Evolutionary conservation across 2,888 invertebrate species (phyloP).

Genomic region (Melipona beecheii): DNA sequence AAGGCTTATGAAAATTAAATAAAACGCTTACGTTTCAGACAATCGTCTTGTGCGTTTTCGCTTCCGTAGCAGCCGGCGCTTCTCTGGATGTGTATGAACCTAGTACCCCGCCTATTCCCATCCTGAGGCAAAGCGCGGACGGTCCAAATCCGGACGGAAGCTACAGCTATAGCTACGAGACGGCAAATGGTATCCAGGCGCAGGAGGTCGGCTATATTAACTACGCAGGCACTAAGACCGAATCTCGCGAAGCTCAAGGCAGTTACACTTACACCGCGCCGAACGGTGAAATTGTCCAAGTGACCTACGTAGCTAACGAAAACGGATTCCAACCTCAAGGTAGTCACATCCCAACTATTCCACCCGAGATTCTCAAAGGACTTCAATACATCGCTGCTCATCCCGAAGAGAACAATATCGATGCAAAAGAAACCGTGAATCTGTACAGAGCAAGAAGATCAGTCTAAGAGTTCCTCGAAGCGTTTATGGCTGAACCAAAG

Average conservation of each 20-base stretch:
- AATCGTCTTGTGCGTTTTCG: constrained; percentile 60
- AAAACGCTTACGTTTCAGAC: constrained; percentile 41
- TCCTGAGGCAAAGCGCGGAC: constrained; percentile 77
- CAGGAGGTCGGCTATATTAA: constrained; percentile 85
- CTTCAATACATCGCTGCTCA: constrained; percentile 81
- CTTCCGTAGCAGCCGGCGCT: constrained; percentile 66
- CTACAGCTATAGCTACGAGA: constrained; percentile 83
- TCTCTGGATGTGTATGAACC: constrained; percentile 60
- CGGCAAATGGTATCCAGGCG: constrained; percentile 84
- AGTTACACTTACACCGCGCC: constrained; percentile 86
- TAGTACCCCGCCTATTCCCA: constrained; percentile 72
- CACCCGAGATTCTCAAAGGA: constrained; percentile 81
- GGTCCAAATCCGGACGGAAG: constrained; percentile 82
- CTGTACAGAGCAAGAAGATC: constrained; percentile 1
- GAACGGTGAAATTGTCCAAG: constrained; percentile 87
- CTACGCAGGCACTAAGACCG: constrained; percentile 86
- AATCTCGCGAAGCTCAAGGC: constrained; percentile 84
- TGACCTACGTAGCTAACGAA: constrained; percentile 88
- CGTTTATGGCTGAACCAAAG: not conserved
- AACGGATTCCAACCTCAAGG: constrained; percentile 89
- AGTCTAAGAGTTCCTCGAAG: not conserved
- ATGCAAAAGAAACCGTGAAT: constrained; percentile 21
- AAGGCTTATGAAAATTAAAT: not conserved
- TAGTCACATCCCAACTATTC: constrained; percentile 83
- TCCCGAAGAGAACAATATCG: constrained; percentile 73